Percentiles rank a stretch among this genome's conserved stretches.
Evolutionary conservation across 2,797 vertebrate species (phyloP).

Genomic region (Parauchenoglanis punctatus): DNA sequence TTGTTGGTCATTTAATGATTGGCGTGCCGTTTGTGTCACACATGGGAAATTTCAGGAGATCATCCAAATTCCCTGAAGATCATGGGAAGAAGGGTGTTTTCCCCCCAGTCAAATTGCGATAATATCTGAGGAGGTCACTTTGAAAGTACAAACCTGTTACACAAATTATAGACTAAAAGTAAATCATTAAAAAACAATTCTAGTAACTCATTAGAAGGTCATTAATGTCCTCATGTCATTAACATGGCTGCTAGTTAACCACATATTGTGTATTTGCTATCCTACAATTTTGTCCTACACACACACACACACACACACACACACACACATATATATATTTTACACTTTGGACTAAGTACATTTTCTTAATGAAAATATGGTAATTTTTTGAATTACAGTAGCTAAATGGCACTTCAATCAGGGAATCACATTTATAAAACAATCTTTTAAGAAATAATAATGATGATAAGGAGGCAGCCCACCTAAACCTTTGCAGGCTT

Average conservation of each 20-base stretch:
- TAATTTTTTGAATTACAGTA: background rate
- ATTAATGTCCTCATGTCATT: background rate
- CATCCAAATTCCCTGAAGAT: background rate
- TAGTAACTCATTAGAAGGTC: background rate
- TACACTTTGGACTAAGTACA: background rate
- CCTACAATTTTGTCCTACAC: background rate
- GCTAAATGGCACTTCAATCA: background rate
- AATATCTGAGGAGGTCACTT: background rate
- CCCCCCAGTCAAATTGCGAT: background rate
- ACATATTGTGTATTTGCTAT: background rate
- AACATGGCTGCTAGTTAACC: background rate
- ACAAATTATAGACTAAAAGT: background rate
- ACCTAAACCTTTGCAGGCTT: constrained; percentile 83
- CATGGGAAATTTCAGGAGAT: background rate
- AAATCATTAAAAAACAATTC: background rate
- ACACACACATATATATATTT: background rate
- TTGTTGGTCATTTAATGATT: background rate
- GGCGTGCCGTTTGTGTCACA: background rate
- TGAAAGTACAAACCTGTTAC: background rate
- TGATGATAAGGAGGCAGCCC: constrained; percentile 35
- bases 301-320: background rate
- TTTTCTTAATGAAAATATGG: background rate
- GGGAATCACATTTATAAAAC: background rate
- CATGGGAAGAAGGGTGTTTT: background rate
- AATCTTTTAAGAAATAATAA: background rate